phyloP scores from a whole-genome alignment of 2,113 vertebrate genomes.

The Pollimyrus isidori region DNA sequence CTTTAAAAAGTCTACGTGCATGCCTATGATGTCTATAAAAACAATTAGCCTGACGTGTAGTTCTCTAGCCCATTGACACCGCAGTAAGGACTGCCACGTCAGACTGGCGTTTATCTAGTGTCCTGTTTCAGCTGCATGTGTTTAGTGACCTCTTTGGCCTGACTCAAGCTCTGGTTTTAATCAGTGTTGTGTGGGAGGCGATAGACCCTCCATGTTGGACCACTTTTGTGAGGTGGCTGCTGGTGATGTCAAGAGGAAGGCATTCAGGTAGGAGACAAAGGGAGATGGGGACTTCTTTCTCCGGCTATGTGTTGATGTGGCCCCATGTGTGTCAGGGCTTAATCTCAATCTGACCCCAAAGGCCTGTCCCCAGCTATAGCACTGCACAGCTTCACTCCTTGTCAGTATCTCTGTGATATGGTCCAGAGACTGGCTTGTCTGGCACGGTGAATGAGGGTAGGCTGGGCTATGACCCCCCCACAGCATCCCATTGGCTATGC shows the following conservation, averaged over 20 bases:
- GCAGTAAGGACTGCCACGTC: neutral
- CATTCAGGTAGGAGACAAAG: neutral
- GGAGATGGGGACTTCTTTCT: neutral
- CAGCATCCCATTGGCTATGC: neutral
- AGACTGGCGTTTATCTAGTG: neutral
- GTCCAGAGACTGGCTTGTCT: neutral
- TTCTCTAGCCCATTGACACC: neutral
- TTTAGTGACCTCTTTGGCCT: neutral
- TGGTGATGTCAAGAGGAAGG: constrained; percentile 19
- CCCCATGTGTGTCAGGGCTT: neutral
- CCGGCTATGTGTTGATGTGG: neutral
- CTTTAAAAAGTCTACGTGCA: neutral
- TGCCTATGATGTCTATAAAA: neutral
- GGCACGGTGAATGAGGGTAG: neutral
- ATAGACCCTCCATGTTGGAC: neutral
- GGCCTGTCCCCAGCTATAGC: neutral
- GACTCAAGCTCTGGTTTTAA: constrained; percentile 18
- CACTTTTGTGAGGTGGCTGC: neutral
- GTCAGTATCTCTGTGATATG: constrained; percentile 51
- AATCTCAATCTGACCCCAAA: neutral
- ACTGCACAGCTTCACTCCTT: constrained; percentile 40
- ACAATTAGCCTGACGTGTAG: neutral
- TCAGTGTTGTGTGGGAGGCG: neutral
- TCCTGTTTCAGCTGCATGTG: neutral
- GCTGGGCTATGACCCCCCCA: neutral